Percentiles rank a stretch among this genome's conserved stretches.
Evolutionary conservation across 2,113 vertebrate species (phyloP).

Genomic region (Dunckerocampus dactyliophorus): DNA sequence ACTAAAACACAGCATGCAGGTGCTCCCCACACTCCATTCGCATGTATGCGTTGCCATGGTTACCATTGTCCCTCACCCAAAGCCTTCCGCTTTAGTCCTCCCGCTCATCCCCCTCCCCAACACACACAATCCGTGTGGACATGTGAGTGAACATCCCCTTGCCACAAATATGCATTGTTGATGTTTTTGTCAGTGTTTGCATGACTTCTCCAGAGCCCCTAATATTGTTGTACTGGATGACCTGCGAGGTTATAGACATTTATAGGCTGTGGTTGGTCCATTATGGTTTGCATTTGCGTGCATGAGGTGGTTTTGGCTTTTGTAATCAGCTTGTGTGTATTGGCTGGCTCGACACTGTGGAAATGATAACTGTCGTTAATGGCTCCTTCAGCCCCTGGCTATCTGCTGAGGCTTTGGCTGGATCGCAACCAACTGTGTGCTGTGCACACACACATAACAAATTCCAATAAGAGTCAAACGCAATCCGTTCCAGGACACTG

Average conservation of each 20-base stretch:
- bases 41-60: conserved; percentile 45
- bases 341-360: conserved; percentile 2
- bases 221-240: conserved; percentile 21
- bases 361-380: conserved; percentile 54
- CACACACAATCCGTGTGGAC: conserved; percentile 7
- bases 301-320: conserved; percentile 40
- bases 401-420: conserved; percentile 45
- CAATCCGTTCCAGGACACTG: not conserved
- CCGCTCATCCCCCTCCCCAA: not conserved
- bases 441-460: conserved; percentile 8
- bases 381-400: conserved; percentile 48
- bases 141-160: conserved; percentile 1
- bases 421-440: not conserved
- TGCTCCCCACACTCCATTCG: conserved; percentile 53
- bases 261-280: conserved; percentile 4
- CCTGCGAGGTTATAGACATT: conserved; percentile 15
- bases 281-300: not conserved
- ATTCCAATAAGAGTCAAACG: not conserved
- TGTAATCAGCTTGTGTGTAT: conserved; percentile 52
- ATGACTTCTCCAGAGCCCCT: conserved; percentile 5
- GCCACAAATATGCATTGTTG: not conserved
- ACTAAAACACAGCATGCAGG: conserved; percentile 66
- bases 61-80: conserved; percentile 54
- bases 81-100: conserved; percentile 43
- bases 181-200: not conserved